Conservation (phyloP, 2,888 invertebrate species). For the Zelleria hepariella region DNA sequence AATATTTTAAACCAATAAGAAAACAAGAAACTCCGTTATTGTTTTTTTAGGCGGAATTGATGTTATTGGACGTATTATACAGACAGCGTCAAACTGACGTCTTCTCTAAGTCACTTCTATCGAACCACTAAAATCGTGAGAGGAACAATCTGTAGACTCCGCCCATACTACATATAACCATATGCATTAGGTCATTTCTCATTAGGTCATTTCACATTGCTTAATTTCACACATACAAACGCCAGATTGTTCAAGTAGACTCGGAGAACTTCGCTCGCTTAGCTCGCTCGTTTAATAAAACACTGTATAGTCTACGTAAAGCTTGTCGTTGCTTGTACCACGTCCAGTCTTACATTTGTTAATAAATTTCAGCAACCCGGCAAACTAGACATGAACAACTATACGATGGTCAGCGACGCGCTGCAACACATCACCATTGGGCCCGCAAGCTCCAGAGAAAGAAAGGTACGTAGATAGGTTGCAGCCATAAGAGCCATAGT, state of each 20-base stretch:
- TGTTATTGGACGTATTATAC: conserved; percentile 5
- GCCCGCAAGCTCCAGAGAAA: conserved; percentile 69
- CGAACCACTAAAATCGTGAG: too few relatives aligned
- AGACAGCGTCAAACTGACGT: conserved; percentile 1
- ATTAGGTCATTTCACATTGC: not conserved
- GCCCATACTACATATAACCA: too few relatives aligned
- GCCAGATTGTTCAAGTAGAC: too few relatives aligned
- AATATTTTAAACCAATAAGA: too few relatives aligned
- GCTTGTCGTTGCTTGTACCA: not conserved
- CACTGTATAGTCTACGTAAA: too few relatives aligned
- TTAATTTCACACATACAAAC: too few relatives aligned
- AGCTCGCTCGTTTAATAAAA: too few relatives aligned
- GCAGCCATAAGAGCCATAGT: not conserved
- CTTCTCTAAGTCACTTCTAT: too few relatives aligned
- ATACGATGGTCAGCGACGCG: conserved; percentile 89
- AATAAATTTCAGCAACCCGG: conserved; percentile 80
- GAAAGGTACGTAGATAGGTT: conserved; percentile 68
- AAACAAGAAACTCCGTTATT: too few relatives aligned
- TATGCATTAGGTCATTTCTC: not conserved
- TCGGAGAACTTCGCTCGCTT: too few relatives aligned
- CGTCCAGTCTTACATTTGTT: conserved; percentile 2
- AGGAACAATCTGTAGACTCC: too few relatives aligned
- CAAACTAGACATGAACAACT: conserved; percentile 90
- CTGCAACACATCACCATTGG: conserved; percentile 76
- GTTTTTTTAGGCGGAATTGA: too few relatives aligned